phyloP scores from a whole-genome alignment of 1,140 invertebrate species.

The Trachelipus rathkii region DNA sequence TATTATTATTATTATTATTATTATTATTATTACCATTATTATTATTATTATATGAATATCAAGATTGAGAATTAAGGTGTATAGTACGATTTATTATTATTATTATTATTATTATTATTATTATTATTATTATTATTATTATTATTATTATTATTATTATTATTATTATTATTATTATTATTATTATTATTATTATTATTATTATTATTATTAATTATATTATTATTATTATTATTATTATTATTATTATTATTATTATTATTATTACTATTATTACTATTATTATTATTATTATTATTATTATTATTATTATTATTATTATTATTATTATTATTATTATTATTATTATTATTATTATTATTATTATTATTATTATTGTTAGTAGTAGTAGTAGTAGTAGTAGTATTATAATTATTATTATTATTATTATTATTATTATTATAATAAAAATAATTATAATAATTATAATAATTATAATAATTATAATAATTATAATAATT shows the following conservation, averaged over 20 bases:
- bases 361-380: conserved; percentile 8
- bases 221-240: conserved; percentile 11
- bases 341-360: conserved; percentile 13
- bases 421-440: no score
- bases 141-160: conserved; percentile 13
- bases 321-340: conserved; percentile 11
- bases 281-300: no score
- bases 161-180: conserved; percentile 13
- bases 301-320: conserved; percentile 12
- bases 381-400: no score
- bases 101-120: conserved; percentile 15
- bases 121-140: conserved; percentile 15
- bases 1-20: background rate
- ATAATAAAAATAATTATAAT: no score
- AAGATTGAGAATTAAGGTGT: no score
- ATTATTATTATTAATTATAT: conserved; percentile 1
- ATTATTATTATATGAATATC: no score
- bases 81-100: conserved; percentile 1
- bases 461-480: no score
- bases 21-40: no score
- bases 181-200: conserved; percentile 13
- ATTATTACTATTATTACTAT: no score
- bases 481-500: no score
- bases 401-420: no score
- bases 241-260: conserved; percentile 7